Conservation (phyloP, 2,888 invertebrate genomes). For the Limnephilus rhombicus region DNA sequence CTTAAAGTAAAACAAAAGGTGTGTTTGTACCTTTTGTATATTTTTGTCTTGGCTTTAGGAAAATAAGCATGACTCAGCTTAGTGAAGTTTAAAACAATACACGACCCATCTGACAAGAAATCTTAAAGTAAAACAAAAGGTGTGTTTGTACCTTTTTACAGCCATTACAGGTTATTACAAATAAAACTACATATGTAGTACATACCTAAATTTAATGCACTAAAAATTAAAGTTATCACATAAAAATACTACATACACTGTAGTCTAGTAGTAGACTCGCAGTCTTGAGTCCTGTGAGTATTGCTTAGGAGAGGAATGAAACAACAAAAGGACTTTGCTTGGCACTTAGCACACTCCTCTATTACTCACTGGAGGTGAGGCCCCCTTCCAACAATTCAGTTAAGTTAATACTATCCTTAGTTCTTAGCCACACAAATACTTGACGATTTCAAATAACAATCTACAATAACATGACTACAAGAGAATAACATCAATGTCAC, state of each 20-base stretch:
- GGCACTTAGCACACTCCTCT: neutral
- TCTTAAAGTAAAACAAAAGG: slow-evolving; percentile 45
- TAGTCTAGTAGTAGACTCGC: slow-evolving; percentile 53
- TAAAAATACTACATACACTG: slow-evolving; percentile 63
- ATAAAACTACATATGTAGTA: slow-evolving; percentile 61
- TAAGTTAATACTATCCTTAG: neutral
- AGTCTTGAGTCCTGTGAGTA: slow-evolving; percentile 53
- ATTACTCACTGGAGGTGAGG: neutral
- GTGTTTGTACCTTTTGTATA: slow-evolving; percentile 59
- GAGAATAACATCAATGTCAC: slow-evolving; percentile 44
- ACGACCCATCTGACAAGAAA: slow-evolving; percentile 23
- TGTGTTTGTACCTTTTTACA: slow-evolving; percentile 59
- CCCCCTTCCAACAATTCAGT: neutral
- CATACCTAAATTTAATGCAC: slow-evolving; percentile 57
- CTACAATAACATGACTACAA: slow-evolving; percentile 49
- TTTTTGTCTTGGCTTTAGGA: neutral
- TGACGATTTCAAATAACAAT: slow-evolving; percentile 45
- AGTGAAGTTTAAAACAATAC: neutral
- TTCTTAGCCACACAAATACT: slow-evolving; percentile 39
- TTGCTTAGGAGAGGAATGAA: slow-evolving; percentile 22
- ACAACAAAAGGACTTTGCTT: neutral
- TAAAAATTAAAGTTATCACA: slow-evolving; percentile 66
- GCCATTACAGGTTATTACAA: slow-evolving; percentile 53
- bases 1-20: slow-evolving; percentile 47
- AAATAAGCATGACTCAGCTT: slow-evolving; percentile 5